These are phyloP conservation scores for Ormyrus rosae DNA, from an alignment of 2,888 invertebrate species.

Conservation along the genomic window DNA sequence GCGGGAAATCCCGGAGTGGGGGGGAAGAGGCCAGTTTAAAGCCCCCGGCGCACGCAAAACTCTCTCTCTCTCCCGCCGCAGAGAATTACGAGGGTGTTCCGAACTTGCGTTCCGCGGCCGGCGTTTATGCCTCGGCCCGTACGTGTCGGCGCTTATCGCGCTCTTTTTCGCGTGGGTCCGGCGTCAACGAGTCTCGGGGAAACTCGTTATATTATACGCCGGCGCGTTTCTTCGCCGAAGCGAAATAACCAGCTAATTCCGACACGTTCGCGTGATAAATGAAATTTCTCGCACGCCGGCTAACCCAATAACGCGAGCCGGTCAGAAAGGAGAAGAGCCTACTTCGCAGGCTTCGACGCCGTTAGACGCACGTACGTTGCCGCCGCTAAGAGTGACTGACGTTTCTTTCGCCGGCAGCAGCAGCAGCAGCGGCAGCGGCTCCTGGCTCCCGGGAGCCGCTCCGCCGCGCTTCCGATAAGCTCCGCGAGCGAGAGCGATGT, in stretches of 20 bases:
- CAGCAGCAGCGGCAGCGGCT: background rate
- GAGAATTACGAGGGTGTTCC: conserved; percentile 43
- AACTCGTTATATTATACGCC: conserved; percentile 31
- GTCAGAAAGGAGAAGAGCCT: background rate
- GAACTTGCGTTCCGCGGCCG: conserved; percentile 13
- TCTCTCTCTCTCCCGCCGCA: background rate
- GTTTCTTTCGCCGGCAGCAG: conserved; percentile 16
- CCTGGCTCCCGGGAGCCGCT: background rate
- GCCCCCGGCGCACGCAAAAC: conserved; percentile 8
- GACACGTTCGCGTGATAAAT: conserved; percentile 71
- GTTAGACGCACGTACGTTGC: conserved; percentile 23
- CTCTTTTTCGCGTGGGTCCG: conserved; percentile 13
- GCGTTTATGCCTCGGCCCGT: conserved; percentile 33
- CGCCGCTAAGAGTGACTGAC: conserved; percentile 29
- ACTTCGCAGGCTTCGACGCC: background rate
- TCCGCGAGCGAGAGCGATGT: conserved; percentile 6
- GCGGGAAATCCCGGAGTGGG: too few relatives aligned
- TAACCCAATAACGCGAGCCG: conserved; percentile 44
- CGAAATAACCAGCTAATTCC: conserved; percentile 60
- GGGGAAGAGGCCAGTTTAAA: conserved; percentile 14
- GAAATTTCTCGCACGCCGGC: conserved; percentile 48
- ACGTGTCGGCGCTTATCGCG: conserved; percentile 47
- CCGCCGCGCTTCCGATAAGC: conserved; percentile 24
- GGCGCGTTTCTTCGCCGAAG: conserved; percentile 7
- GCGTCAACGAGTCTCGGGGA: background rate